A percentile compares a stretch with the other conserved stretches of the same genome.
Evolutionary conservation across 2,113 vertebrate genomes (phyloP).

Genomic region (Sphyrna mokarran): DNA sequence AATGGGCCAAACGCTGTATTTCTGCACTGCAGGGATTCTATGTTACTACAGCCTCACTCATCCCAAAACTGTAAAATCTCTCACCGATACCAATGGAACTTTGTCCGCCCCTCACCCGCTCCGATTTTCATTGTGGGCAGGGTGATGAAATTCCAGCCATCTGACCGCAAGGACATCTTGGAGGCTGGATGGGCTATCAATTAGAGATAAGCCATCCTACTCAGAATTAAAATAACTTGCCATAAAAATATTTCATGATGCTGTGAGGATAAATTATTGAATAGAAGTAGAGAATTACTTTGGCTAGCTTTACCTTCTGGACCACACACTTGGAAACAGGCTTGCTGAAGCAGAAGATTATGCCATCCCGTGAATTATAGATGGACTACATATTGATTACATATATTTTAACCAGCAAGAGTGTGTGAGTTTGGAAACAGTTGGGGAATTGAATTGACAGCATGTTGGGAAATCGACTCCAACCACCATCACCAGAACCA

Average conservation of each 20-base stretch:
- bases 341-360: not conserved
- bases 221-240: not conserved
- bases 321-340: not conserved
- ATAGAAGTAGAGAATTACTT: not conserved
- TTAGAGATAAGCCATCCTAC: not conserved
- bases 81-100: too few species aligned
- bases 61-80: too few species aligned
- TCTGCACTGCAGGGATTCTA: too few species aligned
- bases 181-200: not conserved
- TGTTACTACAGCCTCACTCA: too few species aligned
- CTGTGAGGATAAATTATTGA: not conserved
- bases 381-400: too few species aligned
- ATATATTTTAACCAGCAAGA: not conserved
- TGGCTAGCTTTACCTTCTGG: not conserved
- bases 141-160: too few species aligned
- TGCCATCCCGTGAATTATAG: not conserved
- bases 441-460: not conserved
- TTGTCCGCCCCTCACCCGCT: too few species aligned
- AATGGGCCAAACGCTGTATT: too few species aligned
- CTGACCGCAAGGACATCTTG: not conserved
- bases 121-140: too few species aligned
- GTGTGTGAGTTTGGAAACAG: not conserved
- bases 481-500: too few species aligned
- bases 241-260: not conserved
- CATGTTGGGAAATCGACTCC: too few species aligned